These are phyloP conservation scores for Acanthornis magna DNA, from an alignment of 2,797 vertebrate species.

Conservation along the genomic window DNA sequence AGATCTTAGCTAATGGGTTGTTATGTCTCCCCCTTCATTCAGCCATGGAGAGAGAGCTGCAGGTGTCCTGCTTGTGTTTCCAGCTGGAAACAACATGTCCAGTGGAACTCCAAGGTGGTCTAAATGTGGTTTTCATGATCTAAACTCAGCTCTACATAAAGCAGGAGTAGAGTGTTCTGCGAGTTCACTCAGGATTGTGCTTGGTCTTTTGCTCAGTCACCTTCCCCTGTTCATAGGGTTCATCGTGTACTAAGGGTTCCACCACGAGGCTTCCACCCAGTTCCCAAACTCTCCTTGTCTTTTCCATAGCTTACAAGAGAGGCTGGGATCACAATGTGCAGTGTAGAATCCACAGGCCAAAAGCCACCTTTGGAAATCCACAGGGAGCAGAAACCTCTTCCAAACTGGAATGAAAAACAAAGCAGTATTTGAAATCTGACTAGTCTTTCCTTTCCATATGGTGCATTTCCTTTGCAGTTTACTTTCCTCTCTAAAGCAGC, in stretches of 20 bases:
- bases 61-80: not conserved
- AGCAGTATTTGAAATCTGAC: not conserved
- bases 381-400: not conserved
- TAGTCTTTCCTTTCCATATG: not conserved
- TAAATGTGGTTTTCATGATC: not conserved
- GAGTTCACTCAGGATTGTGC: not conserved
- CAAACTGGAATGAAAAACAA: not conserved
- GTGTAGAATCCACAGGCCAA: not conserved
- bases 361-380: not conserved
- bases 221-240: not conserved
- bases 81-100: not conserved
- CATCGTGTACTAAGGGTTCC: not conserved
- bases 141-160: not conserved
- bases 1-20: not conserved
- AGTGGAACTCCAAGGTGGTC: not conserved
- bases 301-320: not conserved
- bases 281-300: not conserved
- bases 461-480: not conserved
- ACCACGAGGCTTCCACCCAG: not conserved
- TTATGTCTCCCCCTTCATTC: not conserved
- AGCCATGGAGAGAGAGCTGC: not conserved
- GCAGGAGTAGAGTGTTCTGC: not conserved
- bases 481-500: not conserved
- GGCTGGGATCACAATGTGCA: not conserved
- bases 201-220: not conserved